Base-by-base conservation (phyloP, 2,797 vertebrate genomes). In the Borostomias antarcticus region DNA sequence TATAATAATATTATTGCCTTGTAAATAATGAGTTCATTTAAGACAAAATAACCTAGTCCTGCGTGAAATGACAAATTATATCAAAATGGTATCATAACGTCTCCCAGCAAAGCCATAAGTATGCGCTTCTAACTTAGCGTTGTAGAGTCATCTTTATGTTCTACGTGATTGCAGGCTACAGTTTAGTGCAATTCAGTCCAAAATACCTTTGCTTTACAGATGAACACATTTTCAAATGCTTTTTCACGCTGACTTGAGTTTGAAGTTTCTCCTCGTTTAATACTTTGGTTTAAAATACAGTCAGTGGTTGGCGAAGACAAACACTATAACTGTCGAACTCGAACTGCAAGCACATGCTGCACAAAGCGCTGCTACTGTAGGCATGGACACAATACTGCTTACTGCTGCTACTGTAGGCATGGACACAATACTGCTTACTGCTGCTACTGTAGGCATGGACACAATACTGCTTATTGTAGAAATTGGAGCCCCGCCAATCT, bases 161-260 rank as follows among this genome's bases (percentile, higher is more conserved):
- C 92, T 91, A 92, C 92, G 90, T 90, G 88, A 93, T 93, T 92
- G 92, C 91, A 95, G 91, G 90, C 93, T 94, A 90, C 91, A 91
- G 92, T 93, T 94, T 95, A 95, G 94, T 96, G 95, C 94, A 95
- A 95, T 95, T 95, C 92, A 95, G 92, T 94, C 91, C 93, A 91
- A 90, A 93, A 94, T 91, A 92, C 86, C 90, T 95, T 88, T 90
- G 88, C 88, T 87, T 54, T 85, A 58, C 73, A 73, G 66, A 78
- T 76, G 81, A 85, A 91, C 86, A 92, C 89, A 91, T 91, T 91
- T 76, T 90, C 83, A 75, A 68, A 93, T 92, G 90, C 88, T 90
- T 89, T 74, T 79, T 83, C 62, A 68, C 53, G 66, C 62, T 65
- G 57, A 77, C 61, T 81, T 74, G 21, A 56, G 23, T 51, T 47